Evolutionary conservation across 2,113 vertebrate species (phyloP).

Genomic region (Cephalophus harveyi): DNA sequence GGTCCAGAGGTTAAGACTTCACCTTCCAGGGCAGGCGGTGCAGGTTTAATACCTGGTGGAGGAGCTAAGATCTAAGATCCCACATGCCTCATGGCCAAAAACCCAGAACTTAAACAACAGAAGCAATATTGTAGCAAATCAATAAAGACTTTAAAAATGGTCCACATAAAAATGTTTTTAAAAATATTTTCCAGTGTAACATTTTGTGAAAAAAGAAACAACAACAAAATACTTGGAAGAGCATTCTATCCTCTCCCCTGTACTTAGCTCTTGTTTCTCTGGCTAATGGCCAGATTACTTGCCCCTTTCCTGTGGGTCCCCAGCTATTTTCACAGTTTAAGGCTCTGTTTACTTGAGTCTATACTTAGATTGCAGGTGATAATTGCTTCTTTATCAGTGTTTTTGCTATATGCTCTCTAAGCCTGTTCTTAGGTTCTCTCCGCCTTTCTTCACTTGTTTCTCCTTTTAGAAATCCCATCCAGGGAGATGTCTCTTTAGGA

Average conservation of each 20-base stretch:
- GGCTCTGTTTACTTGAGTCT: slow-evolving; percentile 4
- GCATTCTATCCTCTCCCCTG: not conserved
- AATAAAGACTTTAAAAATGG: not conserved
- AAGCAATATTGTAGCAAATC: not conserved
- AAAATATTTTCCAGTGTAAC: not conserved
- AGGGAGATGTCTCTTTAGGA: not conserved
- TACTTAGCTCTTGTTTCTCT: slow-evolving; percentile 26
- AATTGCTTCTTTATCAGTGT: slow-evolving; percentile 6
- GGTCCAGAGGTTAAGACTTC: not conserved
- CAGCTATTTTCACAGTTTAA: slow-evolving; percentile 25
- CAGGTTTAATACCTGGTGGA: not conserved
- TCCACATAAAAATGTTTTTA: not conserved
- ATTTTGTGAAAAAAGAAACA: slow-evolving; percentile 8
- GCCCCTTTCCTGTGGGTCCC: not conserved
- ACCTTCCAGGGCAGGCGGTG: not conserved
- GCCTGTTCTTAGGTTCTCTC: not conserved
- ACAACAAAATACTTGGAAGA: not conserved
- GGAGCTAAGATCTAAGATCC: not conserved
- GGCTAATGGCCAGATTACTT: not conserved
- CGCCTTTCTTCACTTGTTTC: not conserved
- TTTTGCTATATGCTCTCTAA: not conserved
- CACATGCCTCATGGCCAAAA: not conserved
- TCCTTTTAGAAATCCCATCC: slow-evolving; percentile 1
- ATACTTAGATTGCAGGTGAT: slow-evolving; percentile 21
- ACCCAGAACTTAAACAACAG: not conserved